A percentile compares a stretch with the other conserved stretches of the same genome.
phyloP scores from a whole-genome alignment of 2,797 vertebrate genomes.

The Ammospiza maritima region DNA sequence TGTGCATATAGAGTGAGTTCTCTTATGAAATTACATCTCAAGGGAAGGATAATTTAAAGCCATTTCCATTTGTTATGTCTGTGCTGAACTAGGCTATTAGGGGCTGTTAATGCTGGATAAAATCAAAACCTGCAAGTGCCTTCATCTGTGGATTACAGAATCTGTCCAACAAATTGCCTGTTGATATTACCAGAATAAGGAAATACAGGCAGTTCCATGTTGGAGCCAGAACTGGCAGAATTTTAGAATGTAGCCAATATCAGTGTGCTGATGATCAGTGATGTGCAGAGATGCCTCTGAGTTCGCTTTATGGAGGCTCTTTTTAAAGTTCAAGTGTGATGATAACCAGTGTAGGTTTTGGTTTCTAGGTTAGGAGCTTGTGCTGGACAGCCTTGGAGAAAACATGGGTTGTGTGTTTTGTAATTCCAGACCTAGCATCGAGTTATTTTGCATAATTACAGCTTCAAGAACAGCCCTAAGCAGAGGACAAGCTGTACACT shows the following conservation, averaged over 20 bases:
- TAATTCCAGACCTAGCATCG: constrained; percentile 5
- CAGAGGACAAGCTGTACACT: background rate
- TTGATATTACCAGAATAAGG: constrained; percentile 63
- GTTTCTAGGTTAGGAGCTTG: background rate
- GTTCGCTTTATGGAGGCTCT: constrained; percentile 11
- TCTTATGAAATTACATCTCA: constrained; percentile 82
- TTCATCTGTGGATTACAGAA: constrained; percentile 78
- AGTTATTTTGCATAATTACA: background rate
- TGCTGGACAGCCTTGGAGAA: background rate
- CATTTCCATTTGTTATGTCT: constrained; percentile 85
- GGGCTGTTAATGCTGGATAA: constrained; percentile 79
- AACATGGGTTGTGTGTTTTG: background rate
- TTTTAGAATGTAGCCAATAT: constrained; percentile 33
- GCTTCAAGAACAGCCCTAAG: background rate
- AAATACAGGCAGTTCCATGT: constrained; percentile 23
- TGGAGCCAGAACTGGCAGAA: constrained; percentile 34
- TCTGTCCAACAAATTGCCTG: constrained; percentile 76
- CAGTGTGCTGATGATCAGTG: constrained; percentile 28
- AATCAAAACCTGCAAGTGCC: constrained; percentile 77
- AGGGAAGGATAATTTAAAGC: constrained; percentile 82
- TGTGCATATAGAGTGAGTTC: constrained; percentile 81
- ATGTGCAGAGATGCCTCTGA: constrained; percentile 10
- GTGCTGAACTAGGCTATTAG: constrained; percentile 77
- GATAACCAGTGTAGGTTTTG: background rate
- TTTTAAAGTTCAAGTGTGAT: background rate